Evolutionary conservation across 2,113 vertebrate species (phyloP), one percentile per base, ranked within the genome.

Genomic region (Trinectes maculatus): DNA sequence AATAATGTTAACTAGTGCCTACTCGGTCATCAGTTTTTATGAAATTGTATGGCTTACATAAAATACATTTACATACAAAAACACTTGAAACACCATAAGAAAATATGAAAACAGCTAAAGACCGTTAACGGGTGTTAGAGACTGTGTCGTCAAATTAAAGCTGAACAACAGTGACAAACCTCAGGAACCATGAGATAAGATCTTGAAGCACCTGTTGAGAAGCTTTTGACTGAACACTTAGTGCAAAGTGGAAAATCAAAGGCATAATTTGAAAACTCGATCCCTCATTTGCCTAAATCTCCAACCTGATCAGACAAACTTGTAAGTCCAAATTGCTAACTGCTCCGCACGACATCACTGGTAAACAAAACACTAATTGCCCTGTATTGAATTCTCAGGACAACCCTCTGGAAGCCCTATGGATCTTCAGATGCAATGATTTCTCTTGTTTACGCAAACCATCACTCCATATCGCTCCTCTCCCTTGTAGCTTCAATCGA

Each of bases 301-400:
- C 21, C 60, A 61, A 78, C 84, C 61, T 80, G 64, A 79, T 71
- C 44, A 65, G 75, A 71, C 44, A 34, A 62, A 74, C 54, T 42
- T 74, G 60, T 72, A 78, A 66, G 47, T 46, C 62, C 47, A 4
- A 31, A 57, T 71, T 77, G 47, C 52, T 61, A 12, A 51, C 55
- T 52, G 39, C n/a, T 61, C 55, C 62, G 69, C 54, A 71, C 59
- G 39, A 70, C 64, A 85, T 79, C 48, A 63, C 55, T 55, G 22
- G 60, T 77, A 72, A 85, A 77, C 64, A 76, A 75, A 83, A 81
- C 79, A 81, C 78, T 88, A 87, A 89, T 88, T 85, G 79, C 59
- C 75, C 83, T 39, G 56, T 83, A 83, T 81, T 80, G 80, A 80
- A 83, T 78, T 80, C 36, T 48, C 55, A 65, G 60, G 73, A 59